These are phyloP conservation scores for Sebastes trivittatus DNA, from an alignment of 2,797 vertebrate genomes.

Conservation along the genomic window DNA sequence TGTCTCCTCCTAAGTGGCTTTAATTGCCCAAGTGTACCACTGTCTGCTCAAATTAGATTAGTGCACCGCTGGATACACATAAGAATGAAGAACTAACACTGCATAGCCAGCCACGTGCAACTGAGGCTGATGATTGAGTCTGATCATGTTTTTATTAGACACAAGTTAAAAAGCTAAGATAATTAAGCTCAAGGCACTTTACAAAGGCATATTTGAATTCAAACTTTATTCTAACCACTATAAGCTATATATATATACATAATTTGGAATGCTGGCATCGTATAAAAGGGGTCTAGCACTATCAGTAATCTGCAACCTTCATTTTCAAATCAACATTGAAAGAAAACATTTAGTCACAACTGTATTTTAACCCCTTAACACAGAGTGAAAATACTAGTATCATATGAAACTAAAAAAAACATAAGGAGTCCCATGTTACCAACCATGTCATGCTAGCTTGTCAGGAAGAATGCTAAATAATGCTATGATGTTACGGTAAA, in stretches of 20 bases:
- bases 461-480: too few relatives aligned
- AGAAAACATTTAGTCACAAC: neutral
- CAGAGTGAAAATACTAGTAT: too few relatives aligned
- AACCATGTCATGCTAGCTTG: too few relatives aligned
- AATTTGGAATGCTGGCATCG: neutral
- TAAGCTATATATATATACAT: neutral
- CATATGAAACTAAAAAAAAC: too few relatives aligned
- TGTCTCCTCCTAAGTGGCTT: slow-evolving; percentile 28
- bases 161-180: neutral
- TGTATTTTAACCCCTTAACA: neutral
- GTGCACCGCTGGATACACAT: slow-evolving; percentile 3
- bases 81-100: slow-evolving; percentile 3
- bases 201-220: neutral
- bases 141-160: neutral
- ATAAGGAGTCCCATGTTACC: too few relatives aligned
- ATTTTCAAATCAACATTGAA: neutral
- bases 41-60: slow-evolving; percentile 46
- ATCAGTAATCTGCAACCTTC: neutral
- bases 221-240: neutral
- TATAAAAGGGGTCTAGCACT: neutral
- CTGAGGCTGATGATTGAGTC: neutral
- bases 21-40: slow-evolving; percentile 60
- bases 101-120: neutral
- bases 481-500: too few relatives aligned
- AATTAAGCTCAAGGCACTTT: neutral